Conservation (phyloP, 2,888 invertebrate species). For the Syrista parreyssii region DNA sequence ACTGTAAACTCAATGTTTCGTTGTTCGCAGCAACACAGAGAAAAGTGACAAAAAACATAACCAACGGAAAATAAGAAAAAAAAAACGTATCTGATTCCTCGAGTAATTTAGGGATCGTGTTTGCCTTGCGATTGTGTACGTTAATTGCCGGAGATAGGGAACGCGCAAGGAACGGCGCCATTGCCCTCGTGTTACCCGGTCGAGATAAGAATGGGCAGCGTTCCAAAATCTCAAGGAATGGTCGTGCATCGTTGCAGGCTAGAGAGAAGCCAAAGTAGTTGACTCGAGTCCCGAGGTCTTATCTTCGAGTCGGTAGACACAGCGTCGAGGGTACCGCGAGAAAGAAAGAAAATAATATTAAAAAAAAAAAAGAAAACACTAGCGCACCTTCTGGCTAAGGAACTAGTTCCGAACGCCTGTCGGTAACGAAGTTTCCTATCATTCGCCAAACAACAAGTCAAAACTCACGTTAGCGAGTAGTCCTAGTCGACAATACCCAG, state of each 20-base stretch:
- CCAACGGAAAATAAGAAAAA: neutral
- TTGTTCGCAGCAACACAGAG: neutral
- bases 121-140: neutral
- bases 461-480: too few relatives aligned
- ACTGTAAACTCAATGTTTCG: neutral
- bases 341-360: neutral
- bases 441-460: too few relatives aligned
- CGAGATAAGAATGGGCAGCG: slow-evolving; percentile 8
- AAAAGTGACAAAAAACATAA: too few relatives aligned
- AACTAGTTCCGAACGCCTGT: too few relatives aligned
- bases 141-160: slow-evolving; percentile 11
- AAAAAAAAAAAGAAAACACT: neutral
- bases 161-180: neutral
- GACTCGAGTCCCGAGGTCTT: slow-evolving; percentile 10
- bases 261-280: too few relatives aligned
- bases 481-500: too few relatives aligned
- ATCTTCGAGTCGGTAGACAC: slow-evolving; percentile 12
- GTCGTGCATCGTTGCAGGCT: neutral
- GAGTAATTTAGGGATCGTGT: slow-evolving; percentile 5
- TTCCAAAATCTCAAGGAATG: slow-evolving; percentile 5
- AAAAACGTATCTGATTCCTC: neutral
- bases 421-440: too few relatives aligned
- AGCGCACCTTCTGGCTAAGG: neutral
- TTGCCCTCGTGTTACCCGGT: neutral
- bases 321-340: neutral